phyloP scores from a whole-genome alignment of 2,888 invertebrate genomes.

The Chrysolina americana region DNA sequence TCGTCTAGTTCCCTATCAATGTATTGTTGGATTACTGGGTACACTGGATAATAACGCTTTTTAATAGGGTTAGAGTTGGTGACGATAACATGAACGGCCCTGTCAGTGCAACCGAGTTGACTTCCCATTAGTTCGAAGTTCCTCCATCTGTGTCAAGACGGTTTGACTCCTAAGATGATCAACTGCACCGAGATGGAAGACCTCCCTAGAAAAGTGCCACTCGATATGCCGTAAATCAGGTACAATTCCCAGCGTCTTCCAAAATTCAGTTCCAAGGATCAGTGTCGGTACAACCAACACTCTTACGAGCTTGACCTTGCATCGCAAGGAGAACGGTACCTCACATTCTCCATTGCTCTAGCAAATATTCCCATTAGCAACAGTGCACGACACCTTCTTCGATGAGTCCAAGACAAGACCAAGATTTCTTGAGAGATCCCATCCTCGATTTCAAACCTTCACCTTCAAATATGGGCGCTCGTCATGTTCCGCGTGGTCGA shows the following conservation, averaged over 20 bases:
- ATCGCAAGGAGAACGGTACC: background rate
- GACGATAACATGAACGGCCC: slow-evolving; percentile 17
- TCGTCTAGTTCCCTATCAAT: slow-evolving; percentile 10
- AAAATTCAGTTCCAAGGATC: background rate
- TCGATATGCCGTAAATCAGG: slow-evolving; percentile 20
- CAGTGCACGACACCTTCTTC: slow-evolving; percentile 8
- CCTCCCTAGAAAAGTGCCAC: slow-evolving; percentile 27
- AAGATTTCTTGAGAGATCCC: slow-evolving; percentile 7
- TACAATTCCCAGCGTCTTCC: background rate
- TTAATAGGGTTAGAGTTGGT: slow-evolving; percentile 3
- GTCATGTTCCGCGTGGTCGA: no score
- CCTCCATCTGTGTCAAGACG: slow-evolving; percentile 8
- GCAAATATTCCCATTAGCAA: slow-evolving; percentile 22
- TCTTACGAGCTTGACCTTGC: background rate
- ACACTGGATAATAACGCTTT: slow-evolving; percentile 3
- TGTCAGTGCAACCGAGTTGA: background rate
- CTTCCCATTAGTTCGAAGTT: slow-evolving; percentile 10
- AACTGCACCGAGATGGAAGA: background rate
- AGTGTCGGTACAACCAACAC: background rate
- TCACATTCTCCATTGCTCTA: slow-evolving; percentile 9
- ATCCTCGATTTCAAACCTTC: slow-evolving; percentile 6
- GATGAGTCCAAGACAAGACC: background rate
- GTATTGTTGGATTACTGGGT: slow-evolving; percentile 1
- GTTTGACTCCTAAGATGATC: slow-evolving; percentile 19
- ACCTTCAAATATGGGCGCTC: no score